Conservation (phyloP, 2,797 vertebrate genomes). For the Tarsius wallacei region DNA sequence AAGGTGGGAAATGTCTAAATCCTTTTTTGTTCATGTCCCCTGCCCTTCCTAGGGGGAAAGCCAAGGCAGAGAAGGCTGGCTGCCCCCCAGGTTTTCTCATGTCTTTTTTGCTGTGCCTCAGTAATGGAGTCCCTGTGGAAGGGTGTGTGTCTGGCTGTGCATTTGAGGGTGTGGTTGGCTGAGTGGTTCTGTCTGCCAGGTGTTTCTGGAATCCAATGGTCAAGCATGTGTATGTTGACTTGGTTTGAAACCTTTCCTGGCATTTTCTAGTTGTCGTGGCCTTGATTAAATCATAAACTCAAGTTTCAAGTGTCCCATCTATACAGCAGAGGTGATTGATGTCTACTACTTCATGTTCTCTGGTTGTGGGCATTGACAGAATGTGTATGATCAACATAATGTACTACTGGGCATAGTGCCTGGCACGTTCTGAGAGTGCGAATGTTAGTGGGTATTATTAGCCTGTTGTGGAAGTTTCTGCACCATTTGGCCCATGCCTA, state of each 20-base stretch:
- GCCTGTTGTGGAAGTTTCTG: constrained; percentile 50
- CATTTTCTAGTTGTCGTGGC: constrained; percentile 64
- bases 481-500: constrained; percentile 58
- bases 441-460: constrained; percentile 47
- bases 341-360: constrained; percentile 58
- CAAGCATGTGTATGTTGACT: constrained; percentile 25
- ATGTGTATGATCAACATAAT: constrained; percentile 48
- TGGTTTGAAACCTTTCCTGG: constrained; percentile 49
- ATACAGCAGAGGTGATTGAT: background rate
- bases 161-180: background rate
- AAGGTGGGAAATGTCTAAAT: constrained; percentile 47
- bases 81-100: constrained; percentile 38
- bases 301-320: constrained; percentile 47
- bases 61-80: constrained; percentile 41
- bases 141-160: background rate
- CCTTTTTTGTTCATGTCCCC: constrained; percentile 4
- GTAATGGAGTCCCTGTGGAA: constrained; percentile 14
- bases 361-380: constrained; percentile 59
- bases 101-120: background rate
- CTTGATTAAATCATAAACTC: constrained; percentile 45
- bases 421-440: constrained; percentile 34
- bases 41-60: constrained; percentile 43
- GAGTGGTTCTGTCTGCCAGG: background rate
- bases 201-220: constrained; percentile 48
- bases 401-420: background rate